Evolutionary conservation across 2,888 invertebrate genomes (phyloP), one percentile per base, ranked within the genome.

Genomic region (Artemia sp.): DNA sequence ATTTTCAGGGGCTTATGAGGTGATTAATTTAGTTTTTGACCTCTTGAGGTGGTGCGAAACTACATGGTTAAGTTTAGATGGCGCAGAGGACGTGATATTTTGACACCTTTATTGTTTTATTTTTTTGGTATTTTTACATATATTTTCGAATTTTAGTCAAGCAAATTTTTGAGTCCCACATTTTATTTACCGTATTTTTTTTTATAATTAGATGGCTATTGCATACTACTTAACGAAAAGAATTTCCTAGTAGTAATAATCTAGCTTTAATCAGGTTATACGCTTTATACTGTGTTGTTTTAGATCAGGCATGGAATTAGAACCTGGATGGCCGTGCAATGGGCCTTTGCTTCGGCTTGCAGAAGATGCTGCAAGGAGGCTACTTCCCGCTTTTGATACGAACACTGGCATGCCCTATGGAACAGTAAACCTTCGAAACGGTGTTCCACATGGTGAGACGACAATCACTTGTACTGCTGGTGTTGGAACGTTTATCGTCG

Each of bases 401-500:
- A 86, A 74, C 70, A 90, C 91, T 11, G 94, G 95, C 2, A 96
- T 96, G 95, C 96, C 97, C 0, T 97, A 93, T 80, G 98, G 98
- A 9, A 98, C 98, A 0, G 93, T 94, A 0, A 94, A 94, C 78
- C 81, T 98, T 52, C 83, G 86, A 69, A 83, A 89, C 76, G 97
- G 97, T 1, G 92, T 98, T 1, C 97, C 97, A 0, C 83, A 84
- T 52, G 92, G 90, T 10, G 98, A 99, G 80, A 98, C 98, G 0
- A 87, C 92, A 53, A 85, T 98, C 0, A 98, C 97, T 0, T 97
- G 97, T 77, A 96, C 97, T 0, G 98, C 98, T 12, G 95, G 97
- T 1, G 92, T 97, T 64, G 96, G 96, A 1, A 98, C 98, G 4
- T 97, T 92, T 78, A 85, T 98, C 58, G 82, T 99, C 14, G 98